These are phyloP conservation scores for Pinna nobilis DNA, from an alignment of 1,140 invertebrate species.

Conservation along the genomic window DNA sequence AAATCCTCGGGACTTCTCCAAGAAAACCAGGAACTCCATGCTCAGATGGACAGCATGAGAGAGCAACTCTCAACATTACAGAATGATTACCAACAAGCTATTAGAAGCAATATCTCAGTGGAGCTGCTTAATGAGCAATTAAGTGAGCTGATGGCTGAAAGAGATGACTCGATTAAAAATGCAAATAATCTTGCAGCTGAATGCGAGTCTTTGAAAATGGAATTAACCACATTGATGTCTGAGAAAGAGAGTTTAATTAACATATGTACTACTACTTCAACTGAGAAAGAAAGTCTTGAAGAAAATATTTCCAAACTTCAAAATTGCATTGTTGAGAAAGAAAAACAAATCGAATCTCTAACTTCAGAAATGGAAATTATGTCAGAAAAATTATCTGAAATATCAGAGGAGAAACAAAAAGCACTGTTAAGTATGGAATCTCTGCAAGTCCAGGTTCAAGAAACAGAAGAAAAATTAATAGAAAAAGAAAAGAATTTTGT, in stretches of 20 bases:
- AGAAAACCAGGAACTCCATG: background rate
- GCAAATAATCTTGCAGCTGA: conserved; percentile 15
- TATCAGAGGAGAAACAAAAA: too few species aligned
- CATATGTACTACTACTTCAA: background rate
- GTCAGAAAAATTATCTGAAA: too few species aligned
- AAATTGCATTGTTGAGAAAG: conserved; percentile 9
- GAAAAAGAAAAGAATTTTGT: conserved; percentile 65
- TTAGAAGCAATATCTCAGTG: background rate
- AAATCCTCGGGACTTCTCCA: too few species aligned
- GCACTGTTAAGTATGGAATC: too few species aligned
- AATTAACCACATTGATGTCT: background rate
- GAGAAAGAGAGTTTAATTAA: conserved; percentile 7
- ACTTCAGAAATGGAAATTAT: too few species aligned
- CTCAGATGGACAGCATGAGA: too few species aligned
- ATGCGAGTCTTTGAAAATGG: conserved; percentile 15
- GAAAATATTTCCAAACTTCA: conserved; percentile 15
- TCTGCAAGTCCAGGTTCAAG: too few species aligned
- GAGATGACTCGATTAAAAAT: conserved; percentile 24
- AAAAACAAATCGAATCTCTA: conserved; percentile 23
- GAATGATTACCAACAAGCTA: conserved; percentile 15
- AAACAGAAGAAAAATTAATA: conserved; percentile 44
- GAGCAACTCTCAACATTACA: background rate
- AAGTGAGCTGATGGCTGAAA: conserved; percentile 28
- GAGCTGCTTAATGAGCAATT: conserved; percentile 6
- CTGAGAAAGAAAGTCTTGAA: background rate